Evolutionary conservation across 2,888 invertebrate species (phyloP), one percentile per base, ranked within the genome.

Genomic region (Neocrepidodera transversa): DNA sequence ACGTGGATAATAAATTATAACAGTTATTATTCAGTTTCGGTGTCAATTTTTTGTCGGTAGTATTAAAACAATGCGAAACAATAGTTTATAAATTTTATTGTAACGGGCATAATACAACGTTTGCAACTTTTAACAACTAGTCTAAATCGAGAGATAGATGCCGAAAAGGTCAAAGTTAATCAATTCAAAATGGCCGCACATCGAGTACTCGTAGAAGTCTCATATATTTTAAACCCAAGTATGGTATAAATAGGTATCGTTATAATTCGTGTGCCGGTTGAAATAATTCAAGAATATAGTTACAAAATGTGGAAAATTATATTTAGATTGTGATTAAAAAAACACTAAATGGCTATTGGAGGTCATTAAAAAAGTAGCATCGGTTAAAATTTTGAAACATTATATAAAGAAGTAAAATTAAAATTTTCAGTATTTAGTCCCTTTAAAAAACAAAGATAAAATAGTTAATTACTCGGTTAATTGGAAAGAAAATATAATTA

Each of bases 111-210:
- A 35, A 35, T 35, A 35, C 13, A n/a, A 35, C 35, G 35, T 14
- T 14, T 35, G 35, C 7, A 35, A 35, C 13, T 35, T 30, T n/a
- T n/a, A 30, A 30, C 30, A 30, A 30, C 30, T 30, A 30, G 30
- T 30, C 30, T 4, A 36, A 36, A 36, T 36, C 35, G 10, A n/a
- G 18, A 36, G 36, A 50, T 38, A 18, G 20, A 47, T 51, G 36
- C 53, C 35, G 35, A 35, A 61, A 63, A 63, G 63, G 63, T 63
- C 63, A 63, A 54, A 63, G 60, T 63, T 63, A 63, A 63, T 60
- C 42, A 36, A 60, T 63, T 63, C 63, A 63, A 63, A 60, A 63
- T 63, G 63, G 60, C 43, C 28, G 60, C n/a, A 38, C 42, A 16
- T 13, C 16, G 38, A 17, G 17, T 16, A 51, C 14, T 51, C 36